A percentile compares a stretch with the other conserved stretches of the same genome.
These are phyloP conservation scores for Micronycteris hirsuta DNA, from an alignment of 2,113 vertebrate species.

Conservation along the genomic window DNA sequence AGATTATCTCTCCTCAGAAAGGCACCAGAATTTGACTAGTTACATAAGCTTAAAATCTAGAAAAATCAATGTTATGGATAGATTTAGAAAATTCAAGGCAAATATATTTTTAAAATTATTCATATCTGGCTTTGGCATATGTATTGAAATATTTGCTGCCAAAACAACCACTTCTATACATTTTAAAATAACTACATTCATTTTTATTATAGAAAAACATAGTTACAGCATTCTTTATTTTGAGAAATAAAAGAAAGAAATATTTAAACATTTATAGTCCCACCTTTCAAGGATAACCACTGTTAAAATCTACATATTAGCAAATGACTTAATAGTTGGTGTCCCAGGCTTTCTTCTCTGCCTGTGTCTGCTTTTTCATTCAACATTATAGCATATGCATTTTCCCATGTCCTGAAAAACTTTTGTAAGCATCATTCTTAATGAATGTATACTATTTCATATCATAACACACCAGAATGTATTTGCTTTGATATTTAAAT, in stretches of 20 bases:
- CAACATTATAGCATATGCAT: background rate
- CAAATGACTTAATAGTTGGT: background rate
- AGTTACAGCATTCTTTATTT: background rate
- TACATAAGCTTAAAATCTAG: background rate
- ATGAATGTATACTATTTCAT: background rate
- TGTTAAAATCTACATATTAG: background rate
- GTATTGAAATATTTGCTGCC: background rate
- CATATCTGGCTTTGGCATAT: constrained; percentile 4
- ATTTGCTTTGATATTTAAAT: constrained; percentile 38
- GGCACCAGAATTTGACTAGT: background rate
- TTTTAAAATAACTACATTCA: background rate
- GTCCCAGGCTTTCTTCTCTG: background rate
- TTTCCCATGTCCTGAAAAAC: background rate
- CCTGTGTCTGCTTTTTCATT: background rate
- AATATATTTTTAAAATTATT: constrained; percentile 14
- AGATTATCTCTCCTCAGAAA: background rate
- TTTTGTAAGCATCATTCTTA: background rate
- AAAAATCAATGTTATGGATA: background rate
- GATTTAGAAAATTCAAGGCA: constrained; percentile 25
- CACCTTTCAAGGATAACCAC: background rate
- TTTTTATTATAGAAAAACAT: constrained; percentile 34
- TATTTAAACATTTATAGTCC: background rate
- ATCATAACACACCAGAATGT: background rate
- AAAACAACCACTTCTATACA: constrained; percentile 14
- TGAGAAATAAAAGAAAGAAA: constrained; percentile 31